Percentiles rank a stretch among this genome's conserved stretches.
phyloP scores from a whole-genome alignment of 2,113 vertebrate species.

The Trinectes maculatus region DNA sequence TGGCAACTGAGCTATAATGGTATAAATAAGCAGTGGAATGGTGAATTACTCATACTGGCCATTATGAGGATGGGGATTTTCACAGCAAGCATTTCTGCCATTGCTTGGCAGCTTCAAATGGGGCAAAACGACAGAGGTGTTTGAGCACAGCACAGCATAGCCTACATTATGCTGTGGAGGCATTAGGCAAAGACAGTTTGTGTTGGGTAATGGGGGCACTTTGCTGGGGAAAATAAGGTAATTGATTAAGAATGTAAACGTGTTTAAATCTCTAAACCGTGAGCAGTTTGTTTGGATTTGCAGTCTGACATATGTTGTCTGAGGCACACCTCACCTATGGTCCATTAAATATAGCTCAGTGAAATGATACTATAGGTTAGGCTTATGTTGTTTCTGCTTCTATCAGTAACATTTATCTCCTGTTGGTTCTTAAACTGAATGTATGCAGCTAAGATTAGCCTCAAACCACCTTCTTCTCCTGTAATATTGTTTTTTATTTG shows the following conservation, averaged over 20 bases:
- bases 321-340: constrained; percentile 43
- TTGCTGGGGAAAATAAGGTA: constrained; percentile 41
- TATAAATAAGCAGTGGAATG: constrained; percentile 6
- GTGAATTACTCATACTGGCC: constrained; percentile 10
- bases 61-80: neutral
- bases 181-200: constrained; percentile 23
- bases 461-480: constrained; percentile 31
- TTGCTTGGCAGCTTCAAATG: neutral
- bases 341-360: constrained; percentile 65
- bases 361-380: too few species aligned
- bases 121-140: constrained; percentile 3
- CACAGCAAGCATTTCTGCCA: constrained; percentile 13
- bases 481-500: constrained; percentile 31
- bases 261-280: constrained; percentile 33
- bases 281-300: constrained; percentile 49
- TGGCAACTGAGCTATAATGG: constrained; percentile 7
- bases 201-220: constrained; percentile 15
- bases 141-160: constrained; percentile 3
- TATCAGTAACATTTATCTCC: constrained; percentile 39
- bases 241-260: constrained; percentile 37
- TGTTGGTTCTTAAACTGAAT: constrained; percentile 54
- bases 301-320: constrained; percentile 59
- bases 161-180: constrained; percentile 1
- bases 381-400: constrained; percentile 41
- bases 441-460: constrained; percentile 42